Conservation (phyloP, 2,113 vertebrate genomes). For the Eudyptes chrysolophus region DNA sequence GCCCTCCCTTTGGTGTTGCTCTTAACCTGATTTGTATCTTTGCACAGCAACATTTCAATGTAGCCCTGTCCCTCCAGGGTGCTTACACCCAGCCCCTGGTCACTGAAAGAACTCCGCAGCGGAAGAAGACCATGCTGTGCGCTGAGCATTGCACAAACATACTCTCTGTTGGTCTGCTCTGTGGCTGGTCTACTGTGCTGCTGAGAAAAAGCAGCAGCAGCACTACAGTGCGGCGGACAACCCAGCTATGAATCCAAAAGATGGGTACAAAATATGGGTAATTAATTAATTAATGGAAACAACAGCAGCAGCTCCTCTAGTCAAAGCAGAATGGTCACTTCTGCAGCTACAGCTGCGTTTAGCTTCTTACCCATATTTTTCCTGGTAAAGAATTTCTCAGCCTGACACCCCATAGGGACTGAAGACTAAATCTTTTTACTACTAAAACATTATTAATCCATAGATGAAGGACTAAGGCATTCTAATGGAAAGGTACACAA, state of each 20-base stretch:
- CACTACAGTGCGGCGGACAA: neutral
- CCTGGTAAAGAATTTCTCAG: neutral
- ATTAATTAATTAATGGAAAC: neutral
- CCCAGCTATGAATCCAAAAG: neutral
- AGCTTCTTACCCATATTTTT: neutral
- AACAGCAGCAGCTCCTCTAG: neutral
- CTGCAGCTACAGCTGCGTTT: neutral
- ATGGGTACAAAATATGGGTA: accelerated
- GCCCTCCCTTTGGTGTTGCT: neutral
- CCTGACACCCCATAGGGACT: neutral
- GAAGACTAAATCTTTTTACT: neutral
- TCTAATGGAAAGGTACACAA: neutral
- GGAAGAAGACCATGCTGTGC: accelerated
- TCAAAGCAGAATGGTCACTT: neutral
- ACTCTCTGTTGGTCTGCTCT: too few species aligned
- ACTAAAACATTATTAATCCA: neutral
- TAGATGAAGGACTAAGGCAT: neutral
- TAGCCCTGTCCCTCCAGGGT: accelerated
- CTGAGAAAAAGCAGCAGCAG: neutral
- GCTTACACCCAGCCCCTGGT: neutral
- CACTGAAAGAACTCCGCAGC: neutral
- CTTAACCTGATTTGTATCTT: neutral
- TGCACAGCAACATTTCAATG: neutral
- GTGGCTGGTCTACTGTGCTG: neutral
- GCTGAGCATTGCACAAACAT: neutral